A percentile compares a stretch with the other conserved stretches of the same genome.
phyloP scores from a whole-genome alignment of 2,113 vertebrate species.

The Nematolebias whitei region DNA sequence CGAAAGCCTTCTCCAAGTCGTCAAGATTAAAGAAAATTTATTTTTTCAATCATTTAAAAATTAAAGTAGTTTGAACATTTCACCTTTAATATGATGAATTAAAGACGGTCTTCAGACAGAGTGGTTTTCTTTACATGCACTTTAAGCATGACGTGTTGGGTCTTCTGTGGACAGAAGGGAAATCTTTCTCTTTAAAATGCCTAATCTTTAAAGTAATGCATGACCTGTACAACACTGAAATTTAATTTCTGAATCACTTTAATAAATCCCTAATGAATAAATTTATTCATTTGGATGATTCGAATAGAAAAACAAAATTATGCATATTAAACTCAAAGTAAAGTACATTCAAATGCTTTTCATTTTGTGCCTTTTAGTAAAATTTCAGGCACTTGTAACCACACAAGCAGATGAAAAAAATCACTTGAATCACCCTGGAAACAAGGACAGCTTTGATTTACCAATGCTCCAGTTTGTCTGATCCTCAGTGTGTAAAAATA shows the following conservation, averaged over 20 bases:
- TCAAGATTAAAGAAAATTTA: too few relatives aligned
- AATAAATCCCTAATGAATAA: not conserved
- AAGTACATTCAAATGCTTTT: conserved; percentile 24
- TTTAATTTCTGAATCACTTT: not conserved
- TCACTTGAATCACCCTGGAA: not conserved
- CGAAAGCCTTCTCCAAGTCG: too few relatives aligned
- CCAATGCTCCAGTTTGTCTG: conserved; percentile 9
- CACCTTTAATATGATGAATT: not conserved
- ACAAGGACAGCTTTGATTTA: not conserved
- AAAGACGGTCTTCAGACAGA: too few relatives aligned
- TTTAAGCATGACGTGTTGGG: not conserved
- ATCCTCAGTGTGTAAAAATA: not conserved
- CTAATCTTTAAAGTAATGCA: not conserved
- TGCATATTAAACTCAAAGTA: conserved; percentile 4
- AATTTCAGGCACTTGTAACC: conserved; percentile 12
- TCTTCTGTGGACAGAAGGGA: not conserved
- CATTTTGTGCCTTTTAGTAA: conserved; percentile 5
- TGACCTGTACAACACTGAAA: not conserved
- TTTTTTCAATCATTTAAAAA: not conserved
- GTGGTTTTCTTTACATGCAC: not conserved
- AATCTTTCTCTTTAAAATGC: not conserved
- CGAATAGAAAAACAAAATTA: not conserved
- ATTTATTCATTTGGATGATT: not conserved
- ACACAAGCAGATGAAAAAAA: not conserved
- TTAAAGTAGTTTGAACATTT: conserved; percentile 1